Evolutionary conservation across 2,888 invertebrate genomes (phyloP), one percentile per base, ranked within the genome.

Genomic region (Nemapogon koenigi): DNA sequence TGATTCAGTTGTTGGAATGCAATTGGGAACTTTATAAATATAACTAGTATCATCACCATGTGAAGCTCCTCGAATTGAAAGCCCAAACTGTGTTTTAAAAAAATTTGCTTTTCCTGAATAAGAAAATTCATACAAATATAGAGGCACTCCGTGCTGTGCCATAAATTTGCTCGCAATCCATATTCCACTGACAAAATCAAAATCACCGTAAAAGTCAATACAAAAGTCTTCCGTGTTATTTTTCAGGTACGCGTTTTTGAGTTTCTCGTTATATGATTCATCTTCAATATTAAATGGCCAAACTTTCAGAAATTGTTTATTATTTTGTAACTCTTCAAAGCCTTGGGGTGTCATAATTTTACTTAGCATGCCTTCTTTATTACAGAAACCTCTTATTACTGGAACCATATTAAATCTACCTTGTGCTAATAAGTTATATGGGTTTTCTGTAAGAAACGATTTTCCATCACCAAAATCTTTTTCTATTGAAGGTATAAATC

Each of bases 371-470:
- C 81, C 81, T 50, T 82, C 81, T 2, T 54, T 59, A 1, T 65
- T 59, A 41, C 69, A 76, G 43, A 79, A 78, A 13, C 82, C 82
- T 56, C 70, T 67, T 13, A 82, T 59, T 1, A 68, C 46, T 0
- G 82, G 79, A 15, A 81, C 68, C 14, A 57, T 52, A 6, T 57
- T 49, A 32, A 66, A 61, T 25, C 57, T 54, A n/a, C 63, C 64
- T 35, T 60, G 50, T 41, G 62, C 60, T 32, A 80, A 39, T 18
- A 70, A 35, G 15, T 51, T 70, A 47, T 52, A 83, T 43, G 48
- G 84, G 62, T 19, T 42, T 2, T 48, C 43, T 3, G 51, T 58
- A 35, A 60, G 43, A 41, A 63, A 59, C 16, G 57, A 52, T 16
- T 58, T 51, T n/a, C 44, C 52, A 38, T 50, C 52, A 2, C 49